Percentiles rank a stretch among this genome's conserved stretches.
Evolutionary conservation across 2,797 vertebrate genomes (phyloP).

Genomic region (Hipposideros larvatus): DNA sequence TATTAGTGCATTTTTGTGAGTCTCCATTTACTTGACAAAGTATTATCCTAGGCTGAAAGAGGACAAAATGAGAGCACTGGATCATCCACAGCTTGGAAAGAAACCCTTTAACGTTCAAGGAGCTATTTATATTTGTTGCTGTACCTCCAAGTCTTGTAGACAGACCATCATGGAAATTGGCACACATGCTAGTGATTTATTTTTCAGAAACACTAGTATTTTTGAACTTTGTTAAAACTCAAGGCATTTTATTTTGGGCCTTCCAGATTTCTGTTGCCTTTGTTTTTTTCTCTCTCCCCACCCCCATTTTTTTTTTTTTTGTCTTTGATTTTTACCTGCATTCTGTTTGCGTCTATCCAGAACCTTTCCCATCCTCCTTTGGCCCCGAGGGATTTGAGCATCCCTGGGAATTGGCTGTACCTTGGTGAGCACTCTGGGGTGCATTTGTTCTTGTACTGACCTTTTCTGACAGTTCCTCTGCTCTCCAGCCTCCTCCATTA

Average conservation of each 20-base stretch:
- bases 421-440: neutral
- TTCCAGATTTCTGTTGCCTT: neutral
- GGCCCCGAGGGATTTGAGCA: neutral
- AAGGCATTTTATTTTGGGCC: constrained; percentile 14
- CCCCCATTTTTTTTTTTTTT: neutral
- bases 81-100: neutral
- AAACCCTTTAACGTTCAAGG: neutral
- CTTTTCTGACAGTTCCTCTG: constrained; percentile 52
- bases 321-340: neutral
- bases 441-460: constrained; percentile 52
- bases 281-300: neutral
- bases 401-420: neutral
- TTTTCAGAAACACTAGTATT: constrained; percentile 26
- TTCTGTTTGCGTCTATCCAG: neutral
- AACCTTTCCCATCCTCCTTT: neutral
- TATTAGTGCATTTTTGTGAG: neutral
- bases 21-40: neutral
- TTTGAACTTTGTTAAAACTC: constrained; percentile 34
- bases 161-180: neutral
- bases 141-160: neutral
- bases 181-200: neutral
- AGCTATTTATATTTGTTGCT: neutral
- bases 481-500: constrained; percentile 37
- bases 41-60: neutral
- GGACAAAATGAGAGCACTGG: neutral